Conservation (phyloP, 2,888 invertebrate species). For the Cephalotes varians region DNA sequence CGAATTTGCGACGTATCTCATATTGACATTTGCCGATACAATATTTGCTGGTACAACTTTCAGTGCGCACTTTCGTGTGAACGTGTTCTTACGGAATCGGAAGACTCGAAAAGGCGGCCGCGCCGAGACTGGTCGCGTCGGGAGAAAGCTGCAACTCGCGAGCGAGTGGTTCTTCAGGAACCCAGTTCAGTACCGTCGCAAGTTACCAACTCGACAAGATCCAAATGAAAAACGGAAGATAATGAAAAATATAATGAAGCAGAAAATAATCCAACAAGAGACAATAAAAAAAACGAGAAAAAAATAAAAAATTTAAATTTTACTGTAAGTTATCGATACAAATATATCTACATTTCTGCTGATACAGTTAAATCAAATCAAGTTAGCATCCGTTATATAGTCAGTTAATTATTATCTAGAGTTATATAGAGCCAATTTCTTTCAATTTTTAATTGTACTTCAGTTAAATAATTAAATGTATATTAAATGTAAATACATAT, state of each 20-base stretch:
- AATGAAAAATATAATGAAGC: not conserved
- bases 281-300: not conserved
- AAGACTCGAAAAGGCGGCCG: constrained; percentile 73
- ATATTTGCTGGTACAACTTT: no score
- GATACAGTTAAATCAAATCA: not conserved
- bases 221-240: not conserved
- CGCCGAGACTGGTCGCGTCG: constrained; percentile 79
- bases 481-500: not conserved
- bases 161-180: constrained; percentile 68
- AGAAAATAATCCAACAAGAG: not conserved
- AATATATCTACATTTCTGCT: not conserved
- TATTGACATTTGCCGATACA: not conserved
- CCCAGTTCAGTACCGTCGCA: constrained; percentile 31
- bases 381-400: not conserved
- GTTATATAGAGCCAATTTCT: no score
- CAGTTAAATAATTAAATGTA: not conserved
- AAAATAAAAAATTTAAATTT: not conserved
- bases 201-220: not conserved
- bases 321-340: not conserved
- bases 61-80: not conserved
- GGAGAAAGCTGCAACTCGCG: constrained; percentile 69
- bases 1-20: not conserved
- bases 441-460: not conserved
- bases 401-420: no score
- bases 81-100: constrained; percentile 3